Evolutionary conservation across 1,140 invertebrate genomes (phyloP).

Genomic region (Philaenus spumarius): DNA sequence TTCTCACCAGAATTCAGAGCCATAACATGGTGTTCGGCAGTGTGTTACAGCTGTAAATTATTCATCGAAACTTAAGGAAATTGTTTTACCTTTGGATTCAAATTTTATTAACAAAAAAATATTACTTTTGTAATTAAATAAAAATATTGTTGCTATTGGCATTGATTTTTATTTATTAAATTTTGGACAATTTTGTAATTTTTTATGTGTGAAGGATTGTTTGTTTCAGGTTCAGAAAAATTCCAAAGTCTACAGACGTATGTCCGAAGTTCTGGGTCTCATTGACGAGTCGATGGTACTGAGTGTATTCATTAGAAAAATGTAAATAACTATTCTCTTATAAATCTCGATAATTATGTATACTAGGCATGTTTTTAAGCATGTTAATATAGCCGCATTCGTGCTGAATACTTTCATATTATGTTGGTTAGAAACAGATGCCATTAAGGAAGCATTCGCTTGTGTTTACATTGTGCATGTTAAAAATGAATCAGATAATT

Average conservation of each 20-base stretch:
- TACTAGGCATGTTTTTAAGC: too few species aligned
- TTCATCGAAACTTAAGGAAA: too few species aligned
- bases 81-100: neutral
- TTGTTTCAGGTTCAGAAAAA: constrained; percentile 65
- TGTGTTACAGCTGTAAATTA: too few species aligned
- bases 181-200: neutral
- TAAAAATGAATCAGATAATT: too few species aligned
- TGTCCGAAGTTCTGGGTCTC: constrained; percentile 90
- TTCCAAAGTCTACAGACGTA: constrained; percentile 85
- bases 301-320: constrained; percentile 97
- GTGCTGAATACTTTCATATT: too few species aligned
- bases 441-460: too few species aligned
- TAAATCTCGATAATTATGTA: too few species aligned
- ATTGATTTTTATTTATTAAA: constrained; percentile 1
- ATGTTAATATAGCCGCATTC: too few species aligned
- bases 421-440: too few species aligned
- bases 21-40: too few species aligned
- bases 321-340: constrained; percentile 70
- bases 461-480: too few species aligned
- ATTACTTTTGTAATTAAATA: neutral
- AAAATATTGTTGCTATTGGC: neutral
- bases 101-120: neutral
- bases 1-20: too few species aligned
- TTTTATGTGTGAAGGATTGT: constrained; percentile 9
- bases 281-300: constrained; percentile 94